Base-by-base conservation (phyloP, 1,140 invertebrate species). In the Drosophila arawakana region DNA sequence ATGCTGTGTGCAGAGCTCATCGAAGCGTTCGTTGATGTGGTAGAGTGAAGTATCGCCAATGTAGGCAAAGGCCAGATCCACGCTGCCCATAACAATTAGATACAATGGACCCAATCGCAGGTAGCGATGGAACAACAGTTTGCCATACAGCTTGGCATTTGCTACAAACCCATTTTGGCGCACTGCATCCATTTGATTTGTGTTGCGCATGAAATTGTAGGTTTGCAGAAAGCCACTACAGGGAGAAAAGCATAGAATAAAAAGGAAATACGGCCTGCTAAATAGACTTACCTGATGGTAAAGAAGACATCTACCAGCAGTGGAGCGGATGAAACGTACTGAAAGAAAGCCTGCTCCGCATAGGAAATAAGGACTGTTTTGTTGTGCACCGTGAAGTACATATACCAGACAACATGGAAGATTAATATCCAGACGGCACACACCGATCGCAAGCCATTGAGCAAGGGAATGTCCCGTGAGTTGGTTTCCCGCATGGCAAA, bases 61-160 rank as follows among this genome's bases (percentile, higher is more conserved):
- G 80, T 93, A 95, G 10, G 89, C 83, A 2, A 92, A 93, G 52
- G 93, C 92, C 11, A 95, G 62, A 77, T 94, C 93, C 3, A 93
- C 76, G 25, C 94, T 85, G 52, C 93, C 92, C 34, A 95, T 85
- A 1, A 93, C 81, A 66, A 95, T 89, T 47, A 95, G 82, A 47
- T 95, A 95, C 0, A 93, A 91, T 0, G 94, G 94, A 37, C 93
- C 94, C 30, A 95, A 73, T 67, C 92, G 73, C 10, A 92, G 39
- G 44, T 92, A 92, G 4, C 92, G 81, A 75, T 92, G 91, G 49
- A 92, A 88, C 0, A 91, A 58, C 6, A 91, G 57, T 68, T 92
- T 92, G 0, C 79, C 77, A 47, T 89, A 92, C n/a, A 89, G 69
- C 52, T 85, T 86, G 1, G 54, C 18, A 78, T 92, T 92, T 25